Base-by-base conservation (phyloP, 23 tunicate species). In the Botrylloides violaceus region DNA sequence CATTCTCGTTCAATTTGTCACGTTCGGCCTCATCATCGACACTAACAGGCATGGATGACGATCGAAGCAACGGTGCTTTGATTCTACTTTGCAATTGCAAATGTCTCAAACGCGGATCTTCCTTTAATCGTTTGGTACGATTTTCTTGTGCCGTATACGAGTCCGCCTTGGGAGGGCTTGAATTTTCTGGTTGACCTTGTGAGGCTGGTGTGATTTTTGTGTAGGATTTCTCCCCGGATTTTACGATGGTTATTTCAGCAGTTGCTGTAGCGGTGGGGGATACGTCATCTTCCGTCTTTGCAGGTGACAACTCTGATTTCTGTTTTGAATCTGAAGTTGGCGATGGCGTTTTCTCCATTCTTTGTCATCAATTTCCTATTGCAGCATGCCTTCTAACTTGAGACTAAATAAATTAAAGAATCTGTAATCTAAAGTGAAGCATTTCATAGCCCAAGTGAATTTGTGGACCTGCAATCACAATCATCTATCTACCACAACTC, bases 41-140 rank as follows among this genome's bases (percentile, higher is more conserved):
- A 18, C 78, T 15, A 36, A 86, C 85, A 22, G 94, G 94, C 50
- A 86, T 83, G 43, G 94, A 86, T 1, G 94, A 79, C 43, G 94
- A 86, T 29, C 94, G 85, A 22, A 80, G 27, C 28, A 86, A 53
- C 3, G 71, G 71, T 18, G 71, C 71, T 65, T 32, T 65, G 21
- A 20, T 32, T 21, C 43, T 31, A 0, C 43, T 65, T 19, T 31
- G 47, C 23, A 65, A 12, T 18, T 33, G 47, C 21, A 29, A 15
- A 32, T 65, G 71, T 32, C 29, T 31, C 43, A 65, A 65, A 32
- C 31, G 39, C 9, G 71, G 71, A 32, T 65, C 71, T 15, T 31
- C 71, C 1, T 65, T 65, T 19, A 65, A 31, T 18, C 71, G 71
- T 65, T 65, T 65, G 31, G 22, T 65, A 18, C 71, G 29, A 21